Conservation (phyloP, 2,888 invertebrate species). For the Acanthoscelides obtectus region DNA sequence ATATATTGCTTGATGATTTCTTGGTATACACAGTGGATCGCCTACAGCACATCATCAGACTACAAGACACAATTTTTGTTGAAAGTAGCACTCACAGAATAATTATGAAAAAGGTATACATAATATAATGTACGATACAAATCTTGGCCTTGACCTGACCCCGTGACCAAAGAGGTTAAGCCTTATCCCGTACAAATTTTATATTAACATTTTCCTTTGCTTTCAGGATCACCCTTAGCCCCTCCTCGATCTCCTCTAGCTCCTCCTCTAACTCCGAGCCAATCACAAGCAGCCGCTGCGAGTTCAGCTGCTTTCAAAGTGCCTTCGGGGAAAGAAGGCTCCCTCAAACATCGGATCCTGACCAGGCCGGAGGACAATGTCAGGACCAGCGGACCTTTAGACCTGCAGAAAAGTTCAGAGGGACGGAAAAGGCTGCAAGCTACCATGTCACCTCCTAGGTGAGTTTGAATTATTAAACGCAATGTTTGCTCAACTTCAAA, state of each 20-base stretch:
- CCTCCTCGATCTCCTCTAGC: constrained; percentile 33
- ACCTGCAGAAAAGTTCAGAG: constrained; percentile 34
- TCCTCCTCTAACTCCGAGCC: constrained; percentile 32
- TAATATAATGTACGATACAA: too few relatives aligned
- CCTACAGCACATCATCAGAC: too few relatives aligned
- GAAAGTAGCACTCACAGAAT: too few relatives aligned
- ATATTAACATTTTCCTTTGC: too few relatives aligned
- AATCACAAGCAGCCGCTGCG: constrained; percentile 22
- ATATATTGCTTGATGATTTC: too few relatives aligned
- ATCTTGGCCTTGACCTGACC: too few relatives aligned
- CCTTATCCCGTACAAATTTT: too few relatives aligned
- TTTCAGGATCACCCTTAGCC: constrained; percentile 32
- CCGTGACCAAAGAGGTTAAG: too few relatives aligned
- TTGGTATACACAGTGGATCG: too few relatives aligned
- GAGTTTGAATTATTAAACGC: neutral
- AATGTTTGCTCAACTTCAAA: too few relatives aligned
- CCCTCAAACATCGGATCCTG: constrained; percentile 58
- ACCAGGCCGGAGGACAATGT: constrained; percentile 49
- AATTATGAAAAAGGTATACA: too few relatives aligned
- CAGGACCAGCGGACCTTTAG: constrained; percentile 27
- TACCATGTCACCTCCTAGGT: constrained; percentile 38
- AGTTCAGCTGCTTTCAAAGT: constrained; percentile 48
- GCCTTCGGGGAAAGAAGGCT: constrained; percentile 58
- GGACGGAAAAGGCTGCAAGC: constrained; percentile 44
- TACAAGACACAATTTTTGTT: too few relatives aligned